Evolutionary conservation across 2,888 invertebrate species (phyloP).

Genomic region (Caenorhabditis sinica): DNA sequence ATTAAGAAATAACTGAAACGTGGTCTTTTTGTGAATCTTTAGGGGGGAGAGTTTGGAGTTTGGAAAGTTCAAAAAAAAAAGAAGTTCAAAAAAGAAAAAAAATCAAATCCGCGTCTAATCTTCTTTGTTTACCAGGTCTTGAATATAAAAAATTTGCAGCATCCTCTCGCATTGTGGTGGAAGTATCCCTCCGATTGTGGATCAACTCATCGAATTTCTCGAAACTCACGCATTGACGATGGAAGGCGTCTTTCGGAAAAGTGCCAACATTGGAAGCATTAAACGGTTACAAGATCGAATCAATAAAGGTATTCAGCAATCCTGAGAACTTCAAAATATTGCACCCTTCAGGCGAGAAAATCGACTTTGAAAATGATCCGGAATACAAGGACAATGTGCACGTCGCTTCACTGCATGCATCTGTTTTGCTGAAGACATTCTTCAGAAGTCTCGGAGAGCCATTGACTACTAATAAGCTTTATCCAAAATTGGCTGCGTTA

Average conservation of each 20-base stretch:
- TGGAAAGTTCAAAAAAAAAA: too few relatives aligned
- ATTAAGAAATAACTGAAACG: background rate
- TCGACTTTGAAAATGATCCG: conserved; percentile 87
- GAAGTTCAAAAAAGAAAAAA: background rate
- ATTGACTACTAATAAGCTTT: conserved; percentile 81
- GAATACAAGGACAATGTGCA: conserved; percentile 87
- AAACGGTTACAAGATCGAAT: conserved; percentile 91
- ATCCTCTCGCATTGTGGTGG: conserved; percentile 92
- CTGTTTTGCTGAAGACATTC: conserved; percentile 91
- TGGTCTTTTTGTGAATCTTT: background rate
- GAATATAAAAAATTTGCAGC: conserved; percentile 82
- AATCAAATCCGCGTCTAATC: background rate
- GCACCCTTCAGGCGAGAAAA: conserved; percentile 86
- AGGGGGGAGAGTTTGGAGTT: too few relatives aligned
- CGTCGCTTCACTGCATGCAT: conserved; percentile 88
- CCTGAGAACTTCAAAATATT: conserved; percentile 7
- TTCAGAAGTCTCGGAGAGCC: conserved; percentile 84
- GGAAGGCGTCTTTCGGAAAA: conserved; percentile 96
- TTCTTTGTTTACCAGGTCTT: background rate
- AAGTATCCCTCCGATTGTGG: conserved; percentile 94
- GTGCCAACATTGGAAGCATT: conserved; percentile 91
- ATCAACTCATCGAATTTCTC: conserved; percentile 93
- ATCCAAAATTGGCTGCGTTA: conserved; percentile 74
- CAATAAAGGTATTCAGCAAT: conserved; percentile 88
- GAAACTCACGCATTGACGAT: conserved; percentile 85